Conservation (phyloP, 2,113 vertebrate species). For the Sigmodon hispidus region DNA sequence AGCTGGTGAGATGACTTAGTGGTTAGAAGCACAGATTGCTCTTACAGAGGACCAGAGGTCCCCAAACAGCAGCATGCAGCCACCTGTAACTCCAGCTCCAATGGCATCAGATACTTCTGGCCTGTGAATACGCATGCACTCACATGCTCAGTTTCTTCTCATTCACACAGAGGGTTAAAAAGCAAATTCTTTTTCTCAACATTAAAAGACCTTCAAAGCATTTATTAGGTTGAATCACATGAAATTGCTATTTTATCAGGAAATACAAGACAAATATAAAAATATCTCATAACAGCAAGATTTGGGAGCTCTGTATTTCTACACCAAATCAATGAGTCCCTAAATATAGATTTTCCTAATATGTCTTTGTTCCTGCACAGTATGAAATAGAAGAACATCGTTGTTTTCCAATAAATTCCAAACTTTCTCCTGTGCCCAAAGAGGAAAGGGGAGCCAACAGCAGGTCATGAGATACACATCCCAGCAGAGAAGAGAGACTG, state of each 20-base stretch:
- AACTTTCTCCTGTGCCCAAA: neutral
- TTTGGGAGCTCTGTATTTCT: neutral
- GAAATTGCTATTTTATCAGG: neutral
- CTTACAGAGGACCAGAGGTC: neutral
- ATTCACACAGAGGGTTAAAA: neutral
- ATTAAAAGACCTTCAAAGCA: neutral
- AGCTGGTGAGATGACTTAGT: too few relatives aligned
- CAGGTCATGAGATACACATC: neutral
- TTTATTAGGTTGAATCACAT: neutral
- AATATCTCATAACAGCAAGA: neutral
- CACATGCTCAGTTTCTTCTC: neutral
- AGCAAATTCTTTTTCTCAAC: neutral
- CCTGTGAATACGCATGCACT: neutral
- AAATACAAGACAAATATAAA: neutral
- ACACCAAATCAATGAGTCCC: neutral
- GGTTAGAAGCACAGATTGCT: neutral
- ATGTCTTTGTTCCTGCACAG: neutral
- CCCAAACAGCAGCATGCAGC: neutral
- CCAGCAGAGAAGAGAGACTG: neutral
- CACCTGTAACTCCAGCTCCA: neutral
- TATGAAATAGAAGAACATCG: neutral
- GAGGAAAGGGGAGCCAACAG: neutral
- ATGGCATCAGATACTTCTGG: too few relatives aligned
- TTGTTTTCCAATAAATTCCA: neutral
- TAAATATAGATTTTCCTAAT: neutral